phyloP scores from a whole-genome alignment of 2,888 invertebrate species.

The Crepidodera aurea region DNA sequence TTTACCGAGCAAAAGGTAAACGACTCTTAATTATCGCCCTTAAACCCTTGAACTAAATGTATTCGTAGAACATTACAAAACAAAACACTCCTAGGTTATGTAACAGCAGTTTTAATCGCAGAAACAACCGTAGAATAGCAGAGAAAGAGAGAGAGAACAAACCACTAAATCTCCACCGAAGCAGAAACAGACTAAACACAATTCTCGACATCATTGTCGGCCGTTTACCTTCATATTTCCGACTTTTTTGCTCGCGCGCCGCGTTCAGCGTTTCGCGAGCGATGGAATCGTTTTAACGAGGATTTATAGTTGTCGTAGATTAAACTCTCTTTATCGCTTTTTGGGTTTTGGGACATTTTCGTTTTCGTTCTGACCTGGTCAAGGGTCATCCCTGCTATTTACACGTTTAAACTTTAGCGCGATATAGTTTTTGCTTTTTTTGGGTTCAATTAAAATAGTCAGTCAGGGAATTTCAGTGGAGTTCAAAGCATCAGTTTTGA shows the following conservation, averaged over 20 bases:
- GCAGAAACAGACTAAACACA: slow-evolving; percentile 18
- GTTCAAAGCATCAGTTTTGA: no score
- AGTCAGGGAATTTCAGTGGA: no score
- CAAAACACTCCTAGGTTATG: slow-evolving; percentile 5
- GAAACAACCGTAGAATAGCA: neutral
- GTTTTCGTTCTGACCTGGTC: slow-evolving; percentile 2
- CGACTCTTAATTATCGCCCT: neutral
- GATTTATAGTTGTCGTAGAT: slow-evolving; percentile 7
- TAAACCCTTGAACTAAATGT: slow-evolving; percentile 1
- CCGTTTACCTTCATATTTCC: slow-evolving; percentile 20
- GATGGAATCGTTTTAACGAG: slow-evolving; percentile 5
- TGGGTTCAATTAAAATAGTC: no score
- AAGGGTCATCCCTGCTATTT: neutral
- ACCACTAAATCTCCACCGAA: slow-evolving; percentile 20
- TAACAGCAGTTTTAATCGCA: slow-evolving; percentile 11
- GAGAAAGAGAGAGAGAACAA: slow-evolving; percentile 1
- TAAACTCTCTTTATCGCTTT: neutral
- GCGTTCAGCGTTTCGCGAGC: neutral
- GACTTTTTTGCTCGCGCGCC: neutral
- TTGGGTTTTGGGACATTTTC: neutral
- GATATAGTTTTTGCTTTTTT: no score
- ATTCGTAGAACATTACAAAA: neutral
- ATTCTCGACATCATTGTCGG: slow-evolving; percentile 17
- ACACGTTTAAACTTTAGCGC: neutral
- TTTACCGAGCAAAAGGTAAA: no score